Base-by-base conservation (phyloP, 2,113 vertebrate species). In the Pao palembangensis region DNA sequence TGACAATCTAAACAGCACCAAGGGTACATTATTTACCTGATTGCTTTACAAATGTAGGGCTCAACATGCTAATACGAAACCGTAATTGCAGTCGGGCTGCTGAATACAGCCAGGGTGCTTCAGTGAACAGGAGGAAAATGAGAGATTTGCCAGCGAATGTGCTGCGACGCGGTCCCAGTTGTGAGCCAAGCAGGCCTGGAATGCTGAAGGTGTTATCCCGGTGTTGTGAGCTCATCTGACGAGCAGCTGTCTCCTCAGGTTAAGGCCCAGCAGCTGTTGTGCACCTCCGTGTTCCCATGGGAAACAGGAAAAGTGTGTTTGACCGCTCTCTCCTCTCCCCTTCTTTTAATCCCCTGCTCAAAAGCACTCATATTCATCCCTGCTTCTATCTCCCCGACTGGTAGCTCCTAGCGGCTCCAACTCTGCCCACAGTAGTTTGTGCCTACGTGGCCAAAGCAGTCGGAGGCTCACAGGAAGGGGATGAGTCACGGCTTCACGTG, bases 241-340 rank as follows among this genome's bases (percentile, higher is more conserved):
- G 69, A 82, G 23, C 61, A 61, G 73, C 67, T 16, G 67, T 84
- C 79, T 71, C 80, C 75, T 75, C 64, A 6, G 67, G 62, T 76
- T 64, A 75, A 59, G 56, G 58, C 50, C 38, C 11, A n/a, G 50
- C 74, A 50, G 61, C 21, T 78, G 66, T 79, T 78, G 48, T 66
- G 67, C 69, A 79, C 82, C 50, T 58, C 62, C 4, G 3, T 43
- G 8, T 31, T 31, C 28, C 8, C 28, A 31, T 31, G 28, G 28
- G 28, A 31, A 31, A 31, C 28, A 18, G 55, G 69, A 69, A 6
- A 46, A 71, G n/a, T n/a, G 52, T 60, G 49, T 25, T 51, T 25
- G 17, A 19, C 56, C 18, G 2, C 16, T 4, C 23, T 47, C 43
- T 14, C 16, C 20, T 1, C 5, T 48, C 6, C 23, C n/a, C 31